Conservation (phyloP, 2,113 vertebrate species). For the Ictalurus punctatus region DNA sequence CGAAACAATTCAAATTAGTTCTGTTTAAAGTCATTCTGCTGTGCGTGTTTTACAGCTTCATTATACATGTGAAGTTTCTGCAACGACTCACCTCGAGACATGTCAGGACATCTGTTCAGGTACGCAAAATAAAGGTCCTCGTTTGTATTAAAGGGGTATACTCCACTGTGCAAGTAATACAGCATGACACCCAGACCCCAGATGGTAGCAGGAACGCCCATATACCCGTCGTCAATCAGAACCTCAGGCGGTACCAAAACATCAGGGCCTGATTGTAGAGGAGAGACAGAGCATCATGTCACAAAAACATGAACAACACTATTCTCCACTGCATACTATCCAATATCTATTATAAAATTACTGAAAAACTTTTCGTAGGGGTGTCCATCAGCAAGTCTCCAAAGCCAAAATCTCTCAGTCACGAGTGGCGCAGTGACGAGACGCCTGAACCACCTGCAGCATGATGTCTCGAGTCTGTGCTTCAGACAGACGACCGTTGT, state of each 20-base stretch:
- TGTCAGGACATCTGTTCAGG: neutral
- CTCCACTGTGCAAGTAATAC: neutral
- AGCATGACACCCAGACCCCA: neutral
- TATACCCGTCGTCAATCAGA: neutral
- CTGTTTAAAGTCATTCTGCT: neutral
- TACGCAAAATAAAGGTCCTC: neutral
- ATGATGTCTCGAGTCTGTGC: conserved; percentile 50
- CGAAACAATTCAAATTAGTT: neutral
- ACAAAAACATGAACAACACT: neutral
- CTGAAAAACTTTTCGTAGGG: neutral
- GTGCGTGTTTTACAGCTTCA: neutral
- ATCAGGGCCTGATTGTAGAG: neutral
- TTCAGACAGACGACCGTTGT: conserved; percentile 38
- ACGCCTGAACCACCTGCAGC: conserved; percentile 57
- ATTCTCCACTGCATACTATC: neutral
- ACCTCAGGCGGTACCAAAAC: neutral
- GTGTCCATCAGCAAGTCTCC: conserved; percentile 43
- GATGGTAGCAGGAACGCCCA: conserved; percentile 21
- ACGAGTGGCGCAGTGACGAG: conserved; percentile 54
- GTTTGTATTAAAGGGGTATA: neutral
- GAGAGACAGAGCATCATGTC: neutral
- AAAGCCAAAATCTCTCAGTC: conserved; percentile 17
- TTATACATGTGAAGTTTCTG: neutral
- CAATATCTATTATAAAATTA: neutral
- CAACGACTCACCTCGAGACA: neutral